phyloP scores from a whole-genome alignment of 2,888 invertebrate species.

The Oscheius sp. region DNA sequence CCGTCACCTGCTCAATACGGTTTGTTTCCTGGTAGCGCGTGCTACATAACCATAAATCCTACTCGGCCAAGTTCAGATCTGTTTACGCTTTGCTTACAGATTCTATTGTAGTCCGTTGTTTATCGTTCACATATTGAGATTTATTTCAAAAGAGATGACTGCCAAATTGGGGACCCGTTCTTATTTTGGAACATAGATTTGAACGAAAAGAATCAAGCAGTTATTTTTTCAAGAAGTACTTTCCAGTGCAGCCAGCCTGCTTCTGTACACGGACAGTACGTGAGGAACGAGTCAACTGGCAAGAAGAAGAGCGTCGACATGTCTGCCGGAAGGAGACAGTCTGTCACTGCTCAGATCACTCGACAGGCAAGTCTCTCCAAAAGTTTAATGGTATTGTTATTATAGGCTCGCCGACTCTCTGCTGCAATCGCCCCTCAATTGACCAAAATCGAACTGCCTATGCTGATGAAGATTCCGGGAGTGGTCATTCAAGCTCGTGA shows the following conservation, averaged over 20 bases:
- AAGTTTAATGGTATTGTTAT: background rate
- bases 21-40: too few relatives aligned
- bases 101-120: too few relatives aligned
- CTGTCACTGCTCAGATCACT: conserved; percentile 56
- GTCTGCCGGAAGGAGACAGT: conserved; percentile 43
- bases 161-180: too few relatives aligned
- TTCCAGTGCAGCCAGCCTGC: conserved; percentile 26
- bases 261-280: background rate
- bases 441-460: conserved; percentile 67
- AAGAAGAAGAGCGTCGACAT: conserved; percentile 26
- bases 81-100: too few relatives aligned
- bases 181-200: too few relatives aligned
- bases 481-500: conserved; percentile 62
- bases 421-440: conserved; percentile 70
- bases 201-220: too few relatives aligned
- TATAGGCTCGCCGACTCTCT: conserved; percentile 65
- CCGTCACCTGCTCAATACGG: too few relatives aligned
- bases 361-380: conserved; percentile 45
- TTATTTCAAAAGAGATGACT: too few relatives aligned
- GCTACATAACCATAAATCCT: too few relatives aligned
- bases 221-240: background rate
- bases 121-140: too few relatives aligned
- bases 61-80: too few relatives aligned
- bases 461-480: conserved; percentile 58
- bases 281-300: conserved; percentile 21